Base-by-base conservation (phyloP, 2,888 invertebrate species). In the Ceratothoa steindachneri region DNA sequence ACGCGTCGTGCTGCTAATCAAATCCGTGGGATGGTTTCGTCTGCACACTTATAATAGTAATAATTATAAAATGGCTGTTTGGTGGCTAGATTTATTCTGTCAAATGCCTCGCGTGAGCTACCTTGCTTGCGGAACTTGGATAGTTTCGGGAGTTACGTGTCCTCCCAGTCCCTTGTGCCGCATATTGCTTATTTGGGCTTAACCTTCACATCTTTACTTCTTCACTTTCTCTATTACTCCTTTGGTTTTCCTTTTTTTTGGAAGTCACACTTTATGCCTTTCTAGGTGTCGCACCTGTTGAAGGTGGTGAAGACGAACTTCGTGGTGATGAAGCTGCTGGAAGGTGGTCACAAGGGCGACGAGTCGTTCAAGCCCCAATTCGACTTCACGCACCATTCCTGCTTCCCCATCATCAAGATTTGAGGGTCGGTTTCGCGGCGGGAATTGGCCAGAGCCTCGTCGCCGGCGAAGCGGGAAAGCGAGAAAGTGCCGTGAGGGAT, bases 261-360 rank as follows among this genome's bases (percentile, higher is more conserved):
- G n/a, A n/a, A n/a, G 41, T 41, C 5, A 41, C 15, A 15, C 41
- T 41, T 41, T 41, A 41, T 41, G 7, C 7, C 41, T 41, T 41
- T 41, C 5, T 70, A 80, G 80, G 75, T 69, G 82, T 83, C 77
- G 81, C 73, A 82, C 83, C 88, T 97, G 80, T 86, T 96, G 68
- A 93, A 93, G 85, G 91, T 97, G 80, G 91, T 93, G 53, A 97
- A 97, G 87, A 95, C 94, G 0, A 98, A 98, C 87, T 95, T 94
- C 84, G 91, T 98, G 81, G 97, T 97, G 15, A 88, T 96, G 85
- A 96, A 95, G 85, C 86, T 98, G 75, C 85, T 97, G 80, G 92
- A 93, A 0, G 93, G 93, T 77, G 97, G 97, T 7, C 96, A 97
- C 84, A 94, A 93, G 84, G 90, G 91, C 82, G 94, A 94, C 79